phyloP scores from a whole-genome alignment of 2,797 vertebrate species.

The Phyllotis vaccarum region DNA sequence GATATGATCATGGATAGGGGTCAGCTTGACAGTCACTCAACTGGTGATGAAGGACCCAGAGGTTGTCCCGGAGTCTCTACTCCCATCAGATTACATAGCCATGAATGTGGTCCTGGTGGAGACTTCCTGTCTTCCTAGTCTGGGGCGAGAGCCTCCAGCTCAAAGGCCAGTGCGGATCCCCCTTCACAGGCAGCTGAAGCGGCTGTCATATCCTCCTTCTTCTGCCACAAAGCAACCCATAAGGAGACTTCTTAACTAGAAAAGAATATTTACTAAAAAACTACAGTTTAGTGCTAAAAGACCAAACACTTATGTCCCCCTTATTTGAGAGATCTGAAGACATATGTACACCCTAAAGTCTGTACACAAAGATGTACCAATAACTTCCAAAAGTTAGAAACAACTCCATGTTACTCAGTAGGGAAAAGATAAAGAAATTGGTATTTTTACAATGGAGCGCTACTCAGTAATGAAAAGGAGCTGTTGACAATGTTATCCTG shows the following conservation, averaged over 20 bases:
- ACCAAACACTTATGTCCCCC: neutral
- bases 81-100: conserved; percentile 94
- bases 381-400: neutral
- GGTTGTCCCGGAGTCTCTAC: conserved; percentile 93
- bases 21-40: conserved; percentile 95
- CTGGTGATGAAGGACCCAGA: conserved; percentile 95
- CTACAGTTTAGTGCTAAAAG: neutral
- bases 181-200: neutral
- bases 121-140: conserved; percentile 90
- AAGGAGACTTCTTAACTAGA: neutral
- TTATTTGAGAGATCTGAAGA: neutral
- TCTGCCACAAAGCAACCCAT: conserved; percentile 69
- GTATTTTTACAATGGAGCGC: neutral
- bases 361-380: neutral
- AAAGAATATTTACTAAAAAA: neutral
- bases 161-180: neutral
- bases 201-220: conserved; percentile 71
- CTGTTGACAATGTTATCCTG: accelerated
- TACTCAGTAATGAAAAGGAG: neutral
- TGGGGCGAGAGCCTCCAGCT: conserved; percentile 77
- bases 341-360: neutral
- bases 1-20: conserved; percentile 93
- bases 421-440: neutral
- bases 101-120: conserved; percentile 95
- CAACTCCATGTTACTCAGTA: neutral